These are phyloP conservation scores for Drosophila pseudotalamancana DNA, from an alignment of 2,888 invertebrate genomes.

Conservation along the genomic window DNA sequence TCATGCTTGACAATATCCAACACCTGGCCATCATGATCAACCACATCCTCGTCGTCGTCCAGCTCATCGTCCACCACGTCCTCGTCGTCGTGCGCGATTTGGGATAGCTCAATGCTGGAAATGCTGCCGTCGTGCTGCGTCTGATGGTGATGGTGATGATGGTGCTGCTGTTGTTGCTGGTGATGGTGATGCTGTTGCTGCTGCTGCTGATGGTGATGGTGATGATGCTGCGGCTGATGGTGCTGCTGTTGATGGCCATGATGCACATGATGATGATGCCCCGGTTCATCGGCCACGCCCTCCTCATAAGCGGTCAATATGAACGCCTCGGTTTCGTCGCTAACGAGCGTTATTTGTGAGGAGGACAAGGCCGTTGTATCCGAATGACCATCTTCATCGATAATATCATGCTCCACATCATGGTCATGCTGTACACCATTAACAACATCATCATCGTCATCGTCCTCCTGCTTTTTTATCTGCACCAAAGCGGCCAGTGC, in stretches of 20 bases:
- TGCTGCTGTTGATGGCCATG: constrained; percentile 50
- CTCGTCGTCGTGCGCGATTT: constrained; percentile 62
- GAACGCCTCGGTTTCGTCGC: constrained; percentile 76
- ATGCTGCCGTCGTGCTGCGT: constrained; percentile 74
- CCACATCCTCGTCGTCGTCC: constrained; percentile 61
- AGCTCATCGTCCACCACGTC: constrained; percentile 56
- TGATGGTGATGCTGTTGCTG: constrained; percentile 50
- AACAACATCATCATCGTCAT: constrained; percentile 52
- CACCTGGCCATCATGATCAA: constrained; percentile 72
- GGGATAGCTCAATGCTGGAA: constrained; percentile 68
- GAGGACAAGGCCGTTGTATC: constrained; percentile 53
- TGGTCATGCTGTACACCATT: constrained; percentile 22
- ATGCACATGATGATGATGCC: constrained; percentile 46
- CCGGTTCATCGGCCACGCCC: constrained; percentile 76
- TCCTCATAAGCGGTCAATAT: constrained; percentile 80
- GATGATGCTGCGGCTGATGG: constrained; percentile 35
- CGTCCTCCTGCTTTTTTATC: constrained; percentile 54
- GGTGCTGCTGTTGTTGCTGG: constrained; percentile 55
- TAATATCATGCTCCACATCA: constrained; percentile 40
- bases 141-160: constrained; percentile 63
- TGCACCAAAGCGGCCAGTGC: constrained; percentile 55
- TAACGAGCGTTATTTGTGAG: constrained; percentile 73
- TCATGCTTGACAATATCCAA: constrained; percentile 77
- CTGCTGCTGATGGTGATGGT: constrained; percentile 53
- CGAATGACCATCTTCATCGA: constrained; percentile 67